Conservation (phyloP, 2,113 vertebrate species). For the Malurus cyaneus region DNA sequence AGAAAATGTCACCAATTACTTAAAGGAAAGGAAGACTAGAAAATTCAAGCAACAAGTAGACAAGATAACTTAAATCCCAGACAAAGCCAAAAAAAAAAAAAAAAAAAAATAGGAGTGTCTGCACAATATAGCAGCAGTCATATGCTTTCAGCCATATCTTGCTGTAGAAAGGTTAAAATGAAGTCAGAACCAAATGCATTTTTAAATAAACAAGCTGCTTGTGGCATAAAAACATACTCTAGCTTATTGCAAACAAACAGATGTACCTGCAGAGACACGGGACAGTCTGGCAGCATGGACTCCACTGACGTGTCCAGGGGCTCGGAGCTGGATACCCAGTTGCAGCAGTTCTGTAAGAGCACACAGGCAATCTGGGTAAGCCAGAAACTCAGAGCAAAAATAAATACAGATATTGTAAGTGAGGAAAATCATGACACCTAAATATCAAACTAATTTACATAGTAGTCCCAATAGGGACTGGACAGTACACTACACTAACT, state of each 20-base stretch:
- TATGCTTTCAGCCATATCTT: background rate
- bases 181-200: background rate
- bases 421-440: background rate
- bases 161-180: background rate
- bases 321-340: conserved; percentile 96
- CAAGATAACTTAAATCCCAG: background rate
- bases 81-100: background rate
- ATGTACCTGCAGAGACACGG: conserved; percentile 93
- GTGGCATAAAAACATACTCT: background rate
- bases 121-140: background rate
- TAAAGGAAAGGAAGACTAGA: background rate
- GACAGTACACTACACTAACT: background rate
- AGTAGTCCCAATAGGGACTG: background rate
- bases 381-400: background rate
- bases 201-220: background rate
- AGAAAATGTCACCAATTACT: background rate
- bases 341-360: conserved; percentile 87
- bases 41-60: background rate
- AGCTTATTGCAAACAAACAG: background rate
- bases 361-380: conserved; percentile 35
- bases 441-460: background rate
- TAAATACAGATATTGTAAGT: background rate
- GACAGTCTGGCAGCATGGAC: conserved; percentile 94
- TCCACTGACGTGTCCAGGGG: conserved; percentile 90
- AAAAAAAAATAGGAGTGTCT: background rate